A percentile compares a stretch with the other conserved stretches of the same genome.
phyloP scores from a whole-genome alignment of 2,113 vertebrate species.

The Vombatus ursinus region DNA sequence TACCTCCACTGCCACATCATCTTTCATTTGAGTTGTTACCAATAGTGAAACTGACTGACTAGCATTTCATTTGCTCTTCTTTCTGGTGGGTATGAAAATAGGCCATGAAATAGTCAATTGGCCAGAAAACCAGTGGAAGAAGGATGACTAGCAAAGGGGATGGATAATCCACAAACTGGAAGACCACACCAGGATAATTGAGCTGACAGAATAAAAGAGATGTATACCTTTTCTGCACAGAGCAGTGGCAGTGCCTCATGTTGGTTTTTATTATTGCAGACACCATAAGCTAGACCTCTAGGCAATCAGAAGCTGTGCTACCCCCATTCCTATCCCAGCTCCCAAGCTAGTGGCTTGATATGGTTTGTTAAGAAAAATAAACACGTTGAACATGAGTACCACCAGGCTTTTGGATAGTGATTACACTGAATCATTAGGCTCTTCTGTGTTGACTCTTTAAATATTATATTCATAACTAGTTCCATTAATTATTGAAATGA shows the following conservation, averaged over 20 bases:
- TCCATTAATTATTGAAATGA: constrained; percentile 78
- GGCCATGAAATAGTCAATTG: constrained; percentile 69
- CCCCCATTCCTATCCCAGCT: neutral
- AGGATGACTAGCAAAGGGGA: constrained; percentile 72
- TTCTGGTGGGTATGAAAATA: constrained; percentile 74
- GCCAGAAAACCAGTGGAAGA: constrained; percentile 66
- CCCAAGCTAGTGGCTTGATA: constrained; percentile 51
- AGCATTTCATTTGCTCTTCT: constrained; percentile 72
- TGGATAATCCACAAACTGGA: constrained; percentile 72
- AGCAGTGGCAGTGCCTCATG: constrained; percentile 49
- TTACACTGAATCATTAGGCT: constrained; percentile 50
- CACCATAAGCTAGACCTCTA: constrained; percentile 52
- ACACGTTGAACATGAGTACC: neutral
- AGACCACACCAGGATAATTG: constrained; percentile 69
- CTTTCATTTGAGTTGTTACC: constrained; percentile 64
- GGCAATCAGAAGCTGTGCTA: constrained; percentile 50
- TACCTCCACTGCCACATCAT: constrained; percentile 66
- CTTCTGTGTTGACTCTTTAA: constrained; percentile 72
- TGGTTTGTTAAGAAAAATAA: constrained; percentile 58
- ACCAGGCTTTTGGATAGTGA: constrained; percentile 2
- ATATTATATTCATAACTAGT: constrained; percentile 73
- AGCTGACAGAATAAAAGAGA: constrained; percentile 63
- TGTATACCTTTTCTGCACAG: constrained; percentile 17
- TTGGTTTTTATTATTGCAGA: constrained; percentile 66
- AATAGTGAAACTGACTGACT: neutral